phyloP scores from a whole-genome alignment of 2,797 vertebrate species.

The Avahi laniger region DNA sequence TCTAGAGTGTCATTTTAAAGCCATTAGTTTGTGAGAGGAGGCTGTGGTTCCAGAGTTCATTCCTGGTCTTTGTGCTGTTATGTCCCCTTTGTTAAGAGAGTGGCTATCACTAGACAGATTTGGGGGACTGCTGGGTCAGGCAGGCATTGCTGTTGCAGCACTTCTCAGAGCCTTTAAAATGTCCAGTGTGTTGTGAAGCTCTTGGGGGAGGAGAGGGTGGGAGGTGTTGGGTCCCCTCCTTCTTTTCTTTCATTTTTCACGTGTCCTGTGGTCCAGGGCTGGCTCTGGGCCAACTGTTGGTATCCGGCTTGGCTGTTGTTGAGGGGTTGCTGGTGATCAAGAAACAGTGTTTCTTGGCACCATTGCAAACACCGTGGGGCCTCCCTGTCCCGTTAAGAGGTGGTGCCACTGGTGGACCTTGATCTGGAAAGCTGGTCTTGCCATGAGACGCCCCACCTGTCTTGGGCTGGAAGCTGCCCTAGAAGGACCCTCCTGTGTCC shows the following conservation, averaged over 20 bases:
- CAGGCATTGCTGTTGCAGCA: background rate
- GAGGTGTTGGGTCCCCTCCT: fast-evolving
- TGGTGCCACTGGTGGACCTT: background rate
- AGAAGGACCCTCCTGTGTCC: background rate
- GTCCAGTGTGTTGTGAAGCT: background rate
- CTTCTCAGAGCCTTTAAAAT: background rate
- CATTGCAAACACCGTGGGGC: background rate
- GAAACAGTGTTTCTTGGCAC: background rate
- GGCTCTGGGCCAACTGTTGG: too few species aligned
- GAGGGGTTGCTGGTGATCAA: background rate
- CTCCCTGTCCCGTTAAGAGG: background rate
- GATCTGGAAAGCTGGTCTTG: background rate
- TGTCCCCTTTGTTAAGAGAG: background rate
- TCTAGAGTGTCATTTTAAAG: background rate
- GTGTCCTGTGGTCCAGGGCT: background rate
- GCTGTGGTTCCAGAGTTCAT: background rate
- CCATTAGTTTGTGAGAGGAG: background rate
- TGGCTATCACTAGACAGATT: background rate
- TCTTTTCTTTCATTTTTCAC: background rate
- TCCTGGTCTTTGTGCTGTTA: background rate
- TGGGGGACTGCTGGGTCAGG: background rate
- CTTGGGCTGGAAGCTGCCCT: background rate
- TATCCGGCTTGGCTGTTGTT: background rate
- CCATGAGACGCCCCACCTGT: background rate
- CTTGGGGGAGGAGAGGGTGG: background rate